Percentiles rank a stretch among this genome's conserved stretches.
Conservation (phyloP, 2,888 invertebrate species). For the Apamea epomidion region DNA sequence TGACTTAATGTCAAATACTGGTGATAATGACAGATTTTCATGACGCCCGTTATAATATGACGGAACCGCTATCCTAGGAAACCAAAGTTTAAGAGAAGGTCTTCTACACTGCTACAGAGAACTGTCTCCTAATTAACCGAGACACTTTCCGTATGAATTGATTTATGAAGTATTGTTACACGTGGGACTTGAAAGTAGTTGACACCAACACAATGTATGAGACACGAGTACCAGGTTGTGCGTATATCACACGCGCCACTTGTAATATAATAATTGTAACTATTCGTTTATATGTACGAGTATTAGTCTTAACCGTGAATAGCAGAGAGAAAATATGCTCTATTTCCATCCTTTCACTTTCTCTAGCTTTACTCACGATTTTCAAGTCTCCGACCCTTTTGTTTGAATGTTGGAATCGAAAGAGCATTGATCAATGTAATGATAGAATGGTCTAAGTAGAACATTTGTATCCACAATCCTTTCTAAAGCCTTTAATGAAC, state of each 20-base stretch:
- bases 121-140: constrained; percentile 32
- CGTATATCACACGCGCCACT: constrained; percentile 69
- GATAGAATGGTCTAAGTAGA: background rate
- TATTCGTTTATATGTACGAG: constrained; percentile 48
- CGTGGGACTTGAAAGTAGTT: constrained; percentile 63
- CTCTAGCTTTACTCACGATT: constrained; percentile 42
- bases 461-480: constrained; percentile 5
- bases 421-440: constrained; percentile 30
- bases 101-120: background rate
- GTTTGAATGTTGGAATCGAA: constrained; percentile 42
- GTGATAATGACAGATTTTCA: too few species aligned
- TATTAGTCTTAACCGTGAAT: constrained; percentile 29
- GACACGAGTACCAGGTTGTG: constrained; percentile 36
- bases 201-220: constrained; percentile 53
- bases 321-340: constrained; percentile 59
- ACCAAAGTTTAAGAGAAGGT: background rate
- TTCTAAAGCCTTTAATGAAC: background rate
- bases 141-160: constrained; percentile 58
- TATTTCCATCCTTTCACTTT: constrained; percentile 58
- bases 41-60: too few species aligned
- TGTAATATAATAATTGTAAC: constrained; percentile 54
- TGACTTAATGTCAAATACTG: too few species aligned
- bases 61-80: too few species aligned
- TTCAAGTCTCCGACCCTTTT: constrained; percentile 39
- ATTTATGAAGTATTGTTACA: constrained; percentile 62